Evolutionary conservation across 2,797 vertebrate genomes (phyloP).

Genomic region (Epinephelus malabaricus): DNA sequence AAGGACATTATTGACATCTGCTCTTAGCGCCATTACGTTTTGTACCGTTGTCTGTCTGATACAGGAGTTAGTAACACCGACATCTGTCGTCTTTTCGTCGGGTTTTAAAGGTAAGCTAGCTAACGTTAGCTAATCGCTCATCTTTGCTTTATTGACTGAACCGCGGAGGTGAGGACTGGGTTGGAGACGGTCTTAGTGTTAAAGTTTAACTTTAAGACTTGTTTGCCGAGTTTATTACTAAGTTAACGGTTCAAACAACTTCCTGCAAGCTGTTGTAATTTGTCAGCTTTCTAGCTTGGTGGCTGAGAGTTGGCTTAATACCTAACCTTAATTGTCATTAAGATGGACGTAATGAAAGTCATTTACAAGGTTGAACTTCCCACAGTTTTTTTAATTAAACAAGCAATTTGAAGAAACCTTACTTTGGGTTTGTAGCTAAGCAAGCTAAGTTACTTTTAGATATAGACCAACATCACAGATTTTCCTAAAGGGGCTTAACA

Average conservation of each 20-base stretch:
- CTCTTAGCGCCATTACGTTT: rapidly evolving
- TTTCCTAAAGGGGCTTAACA: too few species aligned
- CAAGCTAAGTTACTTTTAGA: too few species aligned
- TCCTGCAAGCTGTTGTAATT: background rate
- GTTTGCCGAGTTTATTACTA: too few species aligned
- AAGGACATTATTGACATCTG: background rate
- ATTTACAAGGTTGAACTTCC: too few species aligned
- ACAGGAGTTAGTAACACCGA: too few species aligned
- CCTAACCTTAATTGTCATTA: background rate
- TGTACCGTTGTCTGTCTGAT: too few species aligned
- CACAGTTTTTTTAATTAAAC: background rate
- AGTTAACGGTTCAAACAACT: background rate
- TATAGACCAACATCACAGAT: too few species aligned
- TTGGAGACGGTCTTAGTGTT: background rate
- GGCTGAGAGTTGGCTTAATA: background rate
- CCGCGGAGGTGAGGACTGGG: background rate
- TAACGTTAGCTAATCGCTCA: background rate
- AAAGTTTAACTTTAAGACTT: background rate
- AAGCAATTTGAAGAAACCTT: background rate
- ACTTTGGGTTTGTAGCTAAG: background rate
- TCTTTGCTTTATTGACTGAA: background rate
- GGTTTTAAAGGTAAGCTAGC: background rate
- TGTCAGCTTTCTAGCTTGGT: background rate
- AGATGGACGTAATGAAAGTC: background rate
- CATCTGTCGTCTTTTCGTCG: too few species aligned